Percentiles rank a stretch among this genome's conserved stretches.
Conservation (phyloP, 2,888 invertebrate species). For the Plebejus argus region DNA sequence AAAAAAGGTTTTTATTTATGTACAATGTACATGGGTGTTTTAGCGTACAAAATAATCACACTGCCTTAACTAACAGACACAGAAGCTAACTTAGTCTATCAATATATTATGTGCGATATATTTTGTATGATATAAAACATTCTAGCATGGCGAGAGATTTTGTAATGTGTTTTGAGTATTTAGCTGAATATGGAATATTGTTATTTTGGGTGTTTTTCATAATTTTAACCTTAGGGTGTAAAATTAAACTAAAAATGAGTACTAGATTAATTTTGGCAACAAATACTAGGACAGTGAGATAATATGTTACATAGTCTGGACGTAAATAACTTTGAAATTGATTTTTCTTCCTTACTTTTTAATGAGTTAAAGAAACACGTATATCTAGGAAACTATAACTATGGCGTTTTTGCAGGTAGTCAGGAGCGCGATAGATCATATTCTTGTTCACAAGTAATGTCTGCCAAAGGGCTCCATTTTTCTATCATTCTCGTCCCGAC, state of each 20-base stretch:
- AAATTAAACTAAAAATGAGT: too few relatives aligned
- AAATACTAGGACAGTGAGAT: too few relatives aligned
- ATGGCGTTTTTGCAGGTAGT: too few relatives aligned
- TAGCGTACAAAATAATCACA: constrained; percentile 63
- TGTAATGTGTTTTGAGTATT: constrained; percentile 13
- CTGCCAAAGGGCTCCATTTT: too few relatives aligned
- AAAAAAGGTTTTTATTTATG: constrained; percentile 71
- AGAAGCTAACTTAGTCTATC: constrained; percentile 62
- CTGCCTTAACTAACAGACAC: constrained; percentile 56
- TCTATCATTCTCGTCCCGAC: not conserved
- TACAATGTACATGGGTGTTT: constrained; percentile 73
- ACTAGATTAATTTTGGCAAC: too few relatives aligned
- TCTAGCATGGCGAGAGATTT: constrained; percentile 49
- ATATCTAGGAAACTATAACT: too few relatives aligned
- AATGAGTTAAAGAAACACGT: too few relatives aligned
- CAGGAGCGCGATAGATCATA: too few relatives aligned
- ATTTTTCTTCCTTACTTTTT: too few relatives aligned
- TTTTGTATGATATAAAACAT: constrained; percentile 58
- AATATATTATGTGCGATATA: constrained; percentile 60
- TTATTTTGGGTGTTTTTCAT: not conserved
- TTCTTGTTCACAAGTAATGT: too few relatives aligned
- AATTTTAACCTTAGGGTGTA: not conserved
- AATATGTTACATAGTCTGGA: too few relatives aligned
- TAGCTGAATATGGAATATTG: not conserved
- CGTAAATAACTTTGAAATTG: too few relatives aligned